These are phyloP conservation scores for Ischnura elegans DNA, from an alignment of 2,888 invertebrate genomes.

Conservation along the genomic window DNA sequence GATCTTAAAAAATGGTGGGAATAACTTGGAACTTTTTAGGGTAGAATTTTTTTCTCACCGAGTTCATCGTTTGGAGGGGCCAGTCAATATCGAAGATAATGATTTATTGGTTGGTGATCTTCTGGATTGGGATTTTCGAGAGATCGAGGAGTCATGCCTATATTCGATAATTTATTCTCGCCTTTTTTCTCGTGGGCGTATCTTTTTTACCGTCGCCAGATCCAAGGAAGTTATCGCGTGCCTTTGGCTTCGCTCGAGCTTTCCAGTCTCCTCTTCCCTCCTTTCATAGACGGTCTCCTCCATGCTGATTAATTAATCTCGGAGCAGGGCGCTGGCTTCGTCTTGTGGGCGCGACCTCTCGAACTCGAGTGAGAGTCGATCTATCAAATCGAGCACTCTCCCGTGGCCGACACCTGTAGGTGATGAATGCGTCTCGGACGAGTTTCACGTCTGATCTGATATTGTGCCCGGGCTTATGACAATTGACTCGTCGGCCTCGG, in stretches of 20 bases:
- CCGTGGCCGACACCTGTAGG: neutral
- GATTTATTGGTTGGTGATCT: neutral
- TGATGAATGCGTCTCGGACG: neutral
- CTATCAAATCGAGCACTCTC: neutral
- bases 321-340: neutral
- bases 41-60: no score
- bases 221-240: neutral
- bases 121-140: neutral
- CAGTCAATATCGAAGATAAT: neutral
- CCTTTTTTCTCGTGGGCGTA: neutral
- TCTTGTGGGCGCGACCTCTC: slow-evolving; percentile 34
- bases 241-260: neutral
- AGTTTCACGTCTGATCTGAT: no score
- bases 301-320: slow-evolving; percentile 10
- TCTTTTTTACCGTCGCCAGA: neutral
- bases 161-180: neutral
- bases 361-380: slow-evolving; percentile 9
- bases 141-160: neutral
- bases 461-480: no score
- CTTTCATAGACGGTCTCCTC: neutral
- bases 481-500: no score
- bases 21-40: no score
- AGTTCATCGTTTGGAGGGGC: no score
- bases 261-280: neutral
- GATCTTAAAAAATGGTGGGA: no score